phyloP scores from a whole-genome alignment of 2,113 vertebrate genomes.

The Theristicus caerulescens region DNA sequence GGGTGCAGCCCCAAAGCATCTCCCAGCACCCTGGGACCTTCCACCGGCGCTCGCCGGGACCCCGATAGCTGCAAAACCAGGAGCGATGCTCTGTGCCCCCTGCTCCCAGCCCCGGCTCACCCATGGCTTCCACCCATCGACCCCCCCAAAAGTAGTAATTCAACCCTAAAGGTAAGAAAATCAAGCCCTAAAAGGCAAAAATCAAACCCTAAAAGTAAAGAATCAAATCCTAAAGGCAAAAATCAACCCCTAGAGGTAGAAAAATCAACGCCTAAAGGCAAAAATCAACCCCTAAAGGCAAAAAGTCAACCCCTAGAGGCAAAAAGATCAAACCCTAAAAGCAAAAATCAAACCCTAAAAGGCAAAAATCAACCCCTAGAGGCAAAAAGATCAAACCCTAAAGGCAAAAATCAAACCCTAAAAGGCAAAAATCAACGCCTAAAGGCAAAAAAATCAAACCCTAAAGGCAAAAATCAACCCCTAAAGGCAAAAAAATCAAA shows the following conservation, averaged over 20 bases:
- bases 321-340: background rate
- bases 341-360: no score
- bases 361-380: no score
- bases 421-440: no score
- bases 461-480: no score
- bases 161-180: background rate
- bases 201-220: background rate
- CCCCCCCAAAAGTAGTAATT: background rate
- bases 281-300: no score
- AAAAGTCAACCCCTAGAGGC: no score
- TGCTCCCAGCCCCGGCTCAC: background rate
- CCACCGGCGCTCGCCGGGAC: fast-evolving
- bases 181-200: background rate
- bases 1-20: background rate
- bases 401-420: background rate
- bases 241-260: no score
- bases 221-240: no score
- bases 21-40: background rate
- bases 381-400: background rate
- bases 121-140: background rate
- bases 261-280: background rate
- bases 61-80: background rate
- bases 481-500: no score
- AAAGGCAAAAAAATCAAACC: background rate
- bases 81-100: background rate